Conservation (phyloP, 2,888 invertebrate genomes). For the Orthonychiurus folsomi region DNA sequence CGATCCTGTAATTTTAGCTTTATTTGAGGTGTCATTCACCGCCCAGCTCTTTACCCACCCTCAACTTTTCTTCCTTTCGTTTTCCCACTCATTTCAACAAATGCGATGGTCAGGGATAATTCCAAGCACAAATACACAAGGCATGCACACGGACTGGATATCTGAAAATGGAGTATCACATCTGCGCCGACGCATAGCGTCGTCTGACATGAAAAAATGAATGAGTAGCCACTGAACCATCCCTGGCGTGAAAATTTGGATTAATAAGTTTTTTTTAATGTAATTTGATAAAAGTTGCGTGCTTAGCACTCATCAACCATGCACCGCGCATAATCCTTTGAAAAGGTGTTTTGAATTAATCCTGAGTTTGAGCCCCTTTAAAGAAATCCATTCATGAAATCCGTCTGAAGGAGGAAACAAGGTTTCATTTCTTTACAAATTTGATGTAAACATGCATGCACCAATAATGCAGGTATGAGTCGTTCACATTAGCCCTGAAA, state of each 20-base stretch:
- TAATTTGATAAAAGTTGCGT: constrained; percentile 40
- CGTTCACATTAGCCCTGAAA: too few species aligned
- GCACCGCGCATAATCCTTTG: background rate
- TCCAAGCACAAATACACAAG: background rate
- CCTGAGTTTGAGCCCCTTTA: too few species aligned
- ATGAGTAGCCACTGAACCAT: background rate
- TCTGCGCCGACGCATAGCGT: too few species aligned
- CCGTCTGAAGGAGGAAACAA: constrained; percentile 32
- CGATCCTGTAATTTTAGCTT: constrained; percentile 35
- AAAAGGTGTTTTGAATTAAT: background rate
- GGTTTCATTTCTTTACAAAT: constrained; percentile 39
- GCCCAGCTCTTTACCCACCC: constrained; percentile 11
- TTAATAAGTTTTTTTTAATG: background rate
- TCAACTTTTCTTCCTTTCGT: background rate
- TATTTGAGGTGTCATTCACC: constrained; percentile 41
- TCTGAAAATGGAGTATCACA: too few species aligned
- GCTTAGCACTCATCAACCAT: constrained; percentile 28
- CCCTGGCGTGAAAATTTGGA: background rate
- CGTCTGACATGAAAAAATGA: too few species aligned
- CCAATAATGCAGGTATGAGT: too few species aligned
- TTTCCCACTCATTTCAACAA: background rate
- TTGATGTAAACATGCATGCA: constrained; percentile 35
- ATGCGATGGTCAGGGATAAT: background rate
- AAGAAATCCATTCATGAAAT: background rate
- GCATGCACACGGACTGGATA: too few species aligned